Conservation (phyloP, 1,140 invertebrate genomes). For the Eurytemora carolleeae region DNA sequence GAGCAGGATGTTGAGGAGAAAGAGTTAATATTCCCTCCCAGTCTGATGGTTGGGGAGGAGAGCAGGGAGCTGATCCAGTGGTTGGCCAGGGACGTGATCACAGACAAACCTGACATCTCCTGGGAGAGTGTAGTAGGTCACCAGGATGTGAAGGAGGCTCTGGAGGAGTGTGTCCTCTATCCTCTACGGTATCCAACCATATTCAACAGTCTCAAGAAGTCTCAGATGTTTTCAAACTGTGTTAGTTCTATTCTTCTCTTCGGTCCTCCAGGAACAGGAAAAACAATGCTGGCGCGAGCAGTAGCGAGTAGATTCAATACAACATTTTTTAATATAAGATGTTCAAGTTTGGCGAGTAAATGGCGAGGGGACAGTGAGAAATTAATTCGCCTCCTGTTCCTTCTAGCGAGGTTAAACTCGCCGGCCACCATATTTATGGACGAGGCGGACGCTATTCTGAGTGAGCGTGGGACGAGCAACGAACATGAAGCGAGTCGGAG, state of each 20-base stretch:
- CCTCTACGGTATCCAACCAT: not conserved
- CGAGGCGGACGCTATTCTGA: slow-evolving; percentile 18
- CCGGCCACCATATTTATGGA: slow-evolving; percentile 16
- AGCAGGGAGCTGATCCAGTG: not conserved
- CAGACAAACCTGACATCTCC: not conserved
- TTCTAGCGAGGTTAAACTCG: slow-evolving; percentile 4
- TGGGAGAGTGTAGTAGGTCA: not conserved
- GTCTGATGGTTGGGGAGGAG: not conserved
- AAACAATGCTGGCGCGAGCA: slow-evolving; percentile 63
- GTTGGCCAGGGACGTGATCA: not conserved
- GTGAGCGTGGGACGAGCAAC: slow-evolving; percentile 19
- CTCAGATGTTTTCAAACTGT: not conserved
- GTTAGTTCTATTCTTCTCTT: slow-evolving; percentile 40
- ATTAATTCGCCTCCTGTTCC: slow-evolving; percentile 5
- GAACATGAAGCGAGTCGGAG: slow-evolving; percentile 35
- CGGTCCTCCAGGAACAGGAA: slow-evolving; percentile 47
- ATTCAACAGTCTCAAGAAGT: not conserved
- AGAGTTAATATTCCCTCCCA: not conserved
- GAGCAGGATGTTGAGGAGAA: not conserved
- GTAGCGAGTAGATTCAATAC: slow-evolving; percentile 57
- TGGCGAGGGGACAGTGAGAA: slow-evolving; percentile 15
- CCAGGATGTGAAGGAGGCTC: not conserved
- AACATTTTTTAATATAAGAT: slow-evolving; percentile 63
- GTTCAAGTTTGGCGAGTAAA: slow-evolving; percentile 36
- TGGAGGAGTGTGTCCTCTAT: not conserved